Conservation (phyloP, 1,140 invertebrate species). For the Paraescarpia echinospica region DNA sequence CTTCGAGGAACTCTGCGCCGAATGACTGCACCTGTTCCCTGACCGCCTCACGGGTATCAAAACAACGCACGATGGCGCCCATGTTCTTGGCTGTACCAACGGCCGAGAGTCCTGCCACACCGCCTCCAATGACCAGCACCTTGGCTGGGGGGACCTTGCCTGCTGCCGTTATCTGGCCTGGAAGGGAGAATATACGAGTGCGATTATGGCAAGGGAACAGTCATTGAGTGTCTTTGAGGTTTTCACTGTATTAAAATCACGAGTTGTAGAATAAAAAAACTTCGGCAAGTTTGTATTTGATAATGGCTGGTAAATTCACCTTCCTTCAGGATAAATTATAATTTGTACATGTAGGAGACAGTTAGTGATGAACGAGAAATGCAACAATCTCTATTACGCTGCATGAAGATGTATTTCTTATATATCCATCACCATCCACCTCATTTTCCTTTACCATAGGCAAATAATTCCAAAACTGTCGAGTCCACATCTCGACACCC, state of each 20-base stretch:
- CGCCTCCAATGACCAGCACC: slow-evolving; percentile 83
- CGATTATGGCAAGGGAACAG: neutral
- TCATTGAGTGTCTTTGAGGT: neutral
- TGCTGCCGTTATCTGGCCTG: slow-evolving; percentile 83
- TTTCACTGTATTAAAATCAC: neutral
- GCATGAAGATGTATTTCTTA: no score
- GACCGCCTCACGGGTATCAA: slow-evolving; percentile 83
- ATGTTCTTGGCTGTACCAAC: slow-evolving; percentile 84
- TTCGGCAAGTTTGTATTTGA: no score
- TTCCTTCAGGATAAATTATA: no score
- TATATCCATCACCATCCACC: no score
- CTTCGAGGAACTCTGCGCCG: slow-evolving; percentile 82
- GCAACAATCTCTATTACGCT: no score
- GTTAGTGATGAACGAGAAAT: no score
- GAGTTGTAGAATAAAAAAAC: no score
- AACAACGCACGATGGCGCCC: slow-evolving; percentile 85
- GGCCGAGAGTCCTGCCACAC: slow-evolving; percentile 83
- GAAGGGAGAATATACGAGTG: slow-evolving; percentile 15
- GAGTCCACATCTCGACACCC: no score
- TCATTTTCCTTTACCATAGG: no score
- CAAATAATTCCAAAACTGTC: no score
- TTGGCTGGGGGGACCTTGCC: slow-evolving; percentile 84
- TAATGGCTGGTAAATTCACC: no score
- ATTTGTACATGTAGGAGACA: no score
- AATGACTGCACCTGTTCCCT: slow-evolving; percentile 90